Evolutionary conservation across 2,797 vertebrate genomes (phyloP), one percentile per base, ranked within the genome.

Genomic region (Sebastes wilsoni): DNA sequence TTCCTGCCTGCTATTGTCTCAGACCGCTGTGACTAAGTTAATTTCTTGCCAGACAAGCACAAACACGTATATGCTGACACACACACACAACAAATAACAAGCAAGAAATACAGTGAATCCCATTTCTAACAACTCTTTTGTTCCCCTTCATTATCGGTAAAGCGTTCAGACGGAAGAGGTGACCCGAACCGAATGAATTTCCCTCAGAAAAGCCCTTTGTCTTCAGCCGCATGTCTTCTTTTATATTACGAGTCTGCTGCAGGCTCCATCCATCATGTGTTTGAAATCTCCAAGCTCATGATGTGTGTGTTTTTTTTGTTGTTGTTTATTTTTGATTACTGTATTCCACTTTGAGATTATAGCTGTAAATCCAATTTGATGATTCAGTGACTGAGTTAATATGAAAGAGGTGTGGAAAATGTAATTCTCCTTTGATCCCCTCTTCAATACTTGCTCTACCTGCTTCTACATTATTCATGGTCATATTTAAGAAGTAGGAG

Each of bases 11-110:
- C 88, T 86, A 88, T 91, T 93, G 92, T 95, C 87, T 91, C 81
- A 79, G 90, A 87, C 87, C 83, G 80, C 79, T 89, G 87, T 87
- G 85, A 93, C 90, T 83, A 87, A 92, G 89, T 93, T 93, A 61
- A 93, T 95, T 95, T 94, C 88, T 90, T 91, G 69, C 80, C 82
- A 94, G 88, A 91, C 89, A 92, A 90, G 86, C 90, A 82, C 70
- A 83, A 85, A 90, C 73, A 78, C 66, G 67, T 80, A 79, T 83
- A 71, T 83, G 81, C 89, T 83, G 90, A 94, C 77, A 92, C 77
- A 78, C 75, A 92, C 76, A 78, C 80, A 62, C 83, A 79, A 91
- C 88, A 89, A 93, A 92, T 87, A 91, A 84, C 71, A 84, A 84
- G 87, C 28, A 74, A 72, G 72, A 88, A 89, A 89, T 88, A 69